Percentiles rank a stretch among this genome's conserved stretches.
phyloP scores from a whole-genome alignment of 2,888 invertebrate genomes.

The Drosophila nr. fundita region DNA sequence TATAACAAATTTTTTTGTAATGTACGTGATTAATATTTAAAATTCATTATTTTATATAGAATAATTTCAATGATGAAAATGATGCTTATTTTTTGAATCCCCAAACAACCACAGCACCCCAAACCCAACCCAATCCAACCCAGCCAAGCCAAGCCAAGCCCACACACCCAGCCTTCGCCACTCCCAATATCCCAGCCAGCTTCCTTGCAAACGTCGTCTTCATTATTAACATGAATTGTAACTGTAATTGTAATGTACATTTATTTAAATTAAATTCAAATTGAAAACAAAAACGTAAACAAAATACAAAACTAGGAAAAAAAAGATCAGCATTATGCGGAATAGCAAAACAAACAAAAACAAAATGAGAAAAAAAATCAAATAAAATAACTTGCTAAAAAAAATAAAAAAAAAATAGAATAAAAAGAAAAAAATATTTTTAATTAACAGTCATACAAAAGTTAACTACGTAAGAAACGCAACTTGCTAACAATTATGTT shows the following conservation, averaged over 20 bases:
- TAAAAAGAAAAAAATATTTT: constrained; percentile 40
- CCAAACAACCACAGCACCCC: constrained; percentile 1
- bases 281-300: constrained; percentile 42
- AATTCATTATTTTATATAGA: constrained; percentile 48
- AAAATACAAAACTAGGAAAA: constrained; percentile 39
- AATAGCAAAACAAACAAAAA: constrained; percentile 44
- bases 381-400: constrained; percentile 43
- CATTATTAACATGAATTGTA: constrained; percentile 48
- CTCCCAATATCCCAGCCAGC: background rate
- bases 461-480: constrained; percentile 43
- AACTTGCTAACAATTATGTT: constrained; percentile 9
- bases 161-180: background rate
- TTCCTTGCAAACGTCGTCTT: background rate
- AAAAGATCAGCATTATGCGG: constrained; percentile 40
- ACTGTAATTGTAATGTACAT: constrained; percentile 61
- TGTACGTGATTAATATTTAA: constrained; percentile 66
- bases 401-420: constrained; percentile 8
- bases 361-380: constrained; percentile 40
- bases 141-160: background rate
- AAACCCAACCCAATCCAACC: background rate
- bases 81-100: constrained; percentile 27
- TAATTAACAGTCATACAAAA: constrained; percentile 51
- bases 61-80: constrained; percentile 33
- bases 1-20: constrained; percentile 55
- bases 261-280: constrained; percentile 75